Evolutionary conservation across 1,140 invertebrate species (phyloP), one percentile per base, ranked within the genome.

Genomic region (Leptinotarsa lineolata): DNA sequence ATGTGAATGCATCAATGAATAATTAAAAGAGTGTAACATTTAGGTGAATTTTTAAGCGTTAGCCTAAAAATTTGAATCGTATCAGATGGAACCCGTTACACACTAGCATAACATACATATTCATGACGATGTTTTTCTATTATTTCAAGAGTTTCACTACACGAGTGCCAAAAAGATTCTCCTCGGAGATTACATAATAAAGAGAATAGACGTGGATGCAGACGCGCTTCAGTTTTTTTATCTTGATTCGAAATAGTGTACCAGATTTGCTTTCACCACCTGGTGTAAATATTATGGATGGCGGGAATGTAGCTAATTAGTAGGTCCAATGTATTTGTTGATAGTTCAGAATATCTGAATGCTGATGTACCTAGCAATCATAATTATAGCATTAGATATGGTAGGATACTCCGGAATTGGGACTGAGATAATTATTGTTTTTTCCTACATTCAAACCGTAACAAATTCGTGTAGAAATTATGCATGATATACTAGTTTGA

Each of bases 11-110:
- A 13, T 63, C 61, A 2, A 63, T 63, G 61, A 63, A 63, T 63
- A 63, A 63, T 63, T 20, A 63, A 63, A 63, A 20, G 61, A 63
- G 61, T 63, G 61, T 63, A 63, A 63, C 61, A 30, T 63, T 63
- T 63, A 22, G 61, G 61, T 20, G 61, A 63, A 63, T 63, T 63
- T 63, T 63, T 63, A 63, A 63, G 61, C 24, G 61, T 63, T 63
- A 8, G 20, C 20, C 11, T 63, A 24, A 63, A 63, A 18, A 63
- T 63, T 30, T 20, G 20, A 63, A 63, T 63, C 61, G 20, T 63
- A 63, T 63, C 61, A 18, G 61, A 63, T 63, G 61, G 61, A 63
- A 63, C 20, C 61, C 20, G 61, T 63, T 63, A 63, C 20, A 30
- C 61, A 63, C 24, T 30, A 63, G 61, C 61, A 63, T 63, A 63